phyloP scores from a whole-genome alignment of 2,888 invertebrate species.

The Rhingia campestris region DNA sequence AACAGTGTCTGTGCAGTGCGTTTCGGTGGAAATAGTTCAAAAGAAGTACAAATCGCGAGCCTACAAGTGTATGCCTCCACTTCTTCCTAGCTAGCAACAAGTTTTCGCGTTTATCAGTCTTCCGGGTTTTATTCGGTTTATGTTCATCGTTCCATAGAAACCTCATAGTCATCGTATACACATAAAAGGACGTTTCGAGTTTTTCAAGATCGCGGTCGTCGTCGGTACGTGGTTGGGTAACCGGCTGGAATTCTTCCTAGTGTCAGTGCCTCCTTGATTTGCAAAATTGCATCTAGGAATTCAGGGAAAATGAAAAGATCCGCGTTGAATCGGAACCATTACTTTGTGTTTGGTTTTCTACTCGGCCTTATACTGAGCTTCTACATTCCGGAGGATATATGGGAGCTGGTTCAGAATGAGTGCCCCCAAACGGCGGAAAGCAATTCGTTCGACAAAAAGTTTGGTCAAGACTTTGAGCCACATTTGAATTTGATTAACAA shows the following conservation, averaged over 20 bases:
- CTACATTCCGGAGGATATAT: conserved; percentile 81
- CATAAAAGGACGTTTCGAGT: conserved; percentile 49
- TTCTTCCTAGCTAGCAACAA: conserved; percentile 54
- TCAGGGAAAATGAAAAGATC: conserved; percentile 79
- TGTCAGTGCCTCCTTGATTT: conserved; percentile 22
- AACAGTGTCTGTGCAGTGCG: conserved; percentile 17
- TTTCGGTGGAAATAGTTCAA: not conserved
- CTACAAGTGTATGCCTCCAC: conserved; percentile 38
- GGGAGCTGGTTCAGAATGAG: conserved; percentile 82
- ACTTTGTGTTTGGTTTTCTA: conserved; percentile 81
- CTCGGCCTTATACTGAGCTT: conserved; percentile 81
- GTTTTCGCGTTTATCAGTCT: conserved; percentile 49
- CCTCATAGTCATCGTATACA: conserved; percentile 5
- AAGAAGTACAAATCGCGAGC: conserved; percentile 22
- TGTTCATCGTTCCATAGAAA: conserved; percentile 5
- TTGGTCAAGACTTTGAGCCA: conserved; percentile 82
- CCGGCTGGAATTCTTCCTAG: conserved; percentile 23
- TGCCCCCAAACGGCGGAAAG: conserved; percentile 82
- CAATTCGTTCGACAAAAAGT: conserved; percentile 81
- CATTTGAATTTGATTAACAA: conserved; percentile 83
- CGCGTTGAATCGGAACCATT: conserved; percentile 81
- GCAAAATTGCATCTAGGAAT: conserved; percentile 16
- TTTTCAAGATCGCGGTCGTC: conserved; percentile 39
- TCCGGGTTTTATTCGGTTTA: conserved; percentile 5
- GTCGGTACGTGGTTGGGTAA: conserved; percentile 24